phyloP scores from a whole-genome alignment of 2,888 invertebrate species.

The Octonoba sinensis region DNA sequence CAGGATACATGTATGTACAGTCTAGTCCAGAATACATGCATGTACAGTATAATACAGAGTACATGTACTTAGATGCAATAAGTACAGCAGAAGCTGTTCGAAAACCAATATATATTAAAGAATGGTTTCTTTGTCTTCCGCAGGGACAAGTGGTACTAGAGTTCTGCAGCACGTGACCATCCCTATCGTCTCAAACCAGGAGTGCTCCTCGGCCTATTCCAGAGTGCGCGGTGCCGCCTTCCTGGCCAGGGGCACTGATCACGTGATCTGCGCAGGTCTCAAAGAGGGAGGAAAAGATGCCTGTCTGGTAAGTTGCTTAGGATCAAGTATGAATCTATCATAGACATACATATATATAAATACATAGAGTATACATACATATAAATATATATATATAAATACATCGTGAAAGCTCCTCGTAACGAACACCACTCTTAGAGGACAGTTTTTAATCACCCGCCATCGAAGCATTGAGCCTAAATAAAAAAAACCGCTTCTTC shows the following conservation, averaged over 20 bases:
- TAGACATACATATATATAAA: not conserved
- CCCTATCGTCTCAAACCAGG: constrained; percentile 57
- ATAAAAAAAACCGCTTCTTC: too few relatives aligned
- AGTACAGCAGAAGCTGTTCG: too few relatives aligned
- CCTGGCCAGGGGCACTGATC: constrained; percentile 41
- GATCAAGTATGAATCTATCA: too few relatives aligned
- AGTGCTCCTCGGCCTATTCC: constrained; percentile 51
- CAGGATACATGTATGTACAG: too few relatives aligned
- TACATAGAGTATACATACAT: constrained; percentile 2
- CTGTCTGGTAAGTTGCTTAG: constrained; percentile 46
- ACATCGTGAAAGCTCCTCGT: too few relatives aligned
- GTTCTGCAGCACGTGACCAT: constrained; percentile 56
- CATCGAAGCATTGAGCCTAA: too few relatives aligned
- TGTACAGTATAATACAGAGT: too few relatives aligned
- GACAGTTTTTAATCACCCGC: too few relatives aligned
- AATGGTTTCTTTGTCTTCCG: not conserved
- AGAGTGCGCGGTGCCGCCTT: constrained; percentile 43
- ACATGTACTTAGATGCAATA: too few relatives aligned
- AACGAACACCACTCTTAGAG: too few relatives aligned
- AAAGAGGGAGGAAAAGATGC: constrained; percentile 64
- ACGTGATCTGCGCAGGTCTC: constrained; percentile 55
- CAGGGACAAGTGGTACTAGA: constrained; percentile 30
- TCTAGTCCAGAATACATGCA: too few relatives aligned
- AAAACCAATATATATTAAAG: too few relatives aligned
- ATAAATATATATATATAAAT: constrained; percentile 3